A percentile compares a stretch with the other conserved stretches of the same genome.
Evolutionary conservation across 2,888 invertebrate species (phyloP).

Genomic region (Tipula unca): DNA sequence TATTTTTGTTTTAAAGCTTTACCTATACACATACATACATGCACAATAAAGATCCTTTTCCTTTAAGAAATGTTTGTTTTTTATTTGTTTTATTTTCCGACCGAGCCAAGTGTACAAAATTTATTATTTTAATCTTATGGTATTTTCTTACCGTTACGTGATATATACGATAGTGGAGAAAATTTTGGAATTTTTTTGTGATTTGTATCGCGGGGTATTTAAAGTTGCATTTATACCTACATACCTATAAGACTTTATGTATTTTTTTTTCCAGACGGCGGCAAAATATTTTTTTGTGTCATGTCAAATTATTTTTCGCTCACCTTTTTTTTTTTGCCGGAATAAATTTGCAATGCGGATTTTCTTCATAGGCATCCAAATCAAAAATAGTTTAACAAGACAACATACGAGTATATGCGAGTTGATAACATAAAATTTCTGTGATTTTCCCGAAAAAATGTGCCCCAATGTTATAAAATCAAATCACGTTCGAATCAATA

Average conservation of each 20-base stretch:
- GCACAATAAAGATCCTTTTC: background rate
- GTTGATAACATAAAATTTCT: background rate
- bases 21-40: background rate
- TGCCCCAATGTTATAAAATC: background rate
- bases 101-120: background rate
- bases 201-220: background rate
- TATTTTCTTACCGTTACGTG: background rate
- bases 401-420: background rate
- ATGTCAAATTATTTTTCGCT: background rate
- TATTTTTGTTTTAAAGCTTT: background rate
- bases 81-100: background rate
- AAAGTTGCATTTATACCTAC: background rate
- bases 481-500: background rate
- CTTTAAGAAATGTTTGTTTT: background rate
- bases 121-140: background rate
- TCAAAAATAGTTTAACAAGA: background rate
- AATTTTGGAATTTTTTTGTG: background rate
- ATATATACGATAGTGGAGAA: background rate
- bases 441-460: background rate
- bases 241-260: background rate
- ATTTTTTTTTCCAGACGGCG: background rate
- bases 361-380: background rate
- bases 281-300: background rate
- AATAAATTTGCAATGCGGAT: background rate
- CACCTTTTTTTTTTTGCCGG: background rate